Evolutionary conservation across 1,140 invertebrate genomes (phyloP).

Genomic region (Zeugodacus cucurbitae): DNA sequence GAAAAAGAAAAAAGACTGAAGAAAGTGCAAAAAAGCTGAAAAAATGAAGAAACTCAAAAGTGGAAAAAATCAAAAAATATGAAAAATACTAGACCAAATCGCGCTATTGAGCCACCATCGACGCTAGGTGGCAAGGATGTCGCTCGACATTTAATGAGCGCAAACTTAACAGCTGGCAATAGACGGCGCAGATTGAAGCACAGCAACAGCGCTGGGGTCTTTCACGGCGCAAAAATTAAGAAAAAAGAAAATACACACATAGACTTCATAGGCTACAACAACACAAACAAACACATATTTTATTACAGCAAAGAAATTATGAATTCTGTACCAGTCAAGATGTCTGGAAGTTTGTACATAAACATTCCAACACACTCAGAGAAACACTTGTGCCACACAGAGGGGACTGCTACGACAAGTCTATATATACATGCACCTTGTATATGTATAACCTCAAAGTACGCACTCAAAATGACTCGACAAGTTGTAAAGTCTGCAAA

Average conservation of each 20-base stretch:
- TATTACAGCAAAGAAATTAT: background rate
- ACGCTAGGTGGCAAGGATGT: background rate
- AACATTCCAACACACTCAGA: background rate
- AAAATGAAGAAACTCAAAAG: too few species aligned
- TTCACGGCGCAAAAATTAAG: background rate
- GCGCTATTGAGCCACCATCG: background rate
- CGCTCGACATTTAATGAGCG: constrained; percentile 24
- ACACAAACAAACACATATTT: background rate
- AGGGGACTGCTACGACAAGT: background rate
- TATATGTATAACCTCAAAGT: constrained; percentile 10
- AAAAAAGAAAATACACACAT: background rate
- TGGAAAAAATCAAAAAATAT: background rate
- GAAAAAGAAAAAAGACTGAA: background rate
- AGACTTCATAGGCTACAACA: background rate
- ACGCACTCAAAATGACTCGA: constrained; percentile 28
- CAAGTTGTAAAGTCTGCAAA: constrained; percentile 3
- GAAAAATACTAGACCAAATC: background rate
- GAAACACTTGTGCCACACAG: background rate
- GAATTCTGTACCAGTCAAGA: constrained; percentile 23
- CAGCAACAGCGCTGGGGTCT: background rate
- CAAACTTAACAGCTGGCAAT: background rate
- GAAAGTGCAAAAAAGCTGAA: background rate
- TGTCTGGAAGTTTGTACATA: background rate
- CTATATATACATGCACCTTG: background rate
- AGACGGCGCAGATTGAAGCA: background rate